These are phyloP conservation scores for Crypturellus undulatus DNA, from an alignment of 2,113 vertebrate genomes.

Conservation along the genomic window DNA sequence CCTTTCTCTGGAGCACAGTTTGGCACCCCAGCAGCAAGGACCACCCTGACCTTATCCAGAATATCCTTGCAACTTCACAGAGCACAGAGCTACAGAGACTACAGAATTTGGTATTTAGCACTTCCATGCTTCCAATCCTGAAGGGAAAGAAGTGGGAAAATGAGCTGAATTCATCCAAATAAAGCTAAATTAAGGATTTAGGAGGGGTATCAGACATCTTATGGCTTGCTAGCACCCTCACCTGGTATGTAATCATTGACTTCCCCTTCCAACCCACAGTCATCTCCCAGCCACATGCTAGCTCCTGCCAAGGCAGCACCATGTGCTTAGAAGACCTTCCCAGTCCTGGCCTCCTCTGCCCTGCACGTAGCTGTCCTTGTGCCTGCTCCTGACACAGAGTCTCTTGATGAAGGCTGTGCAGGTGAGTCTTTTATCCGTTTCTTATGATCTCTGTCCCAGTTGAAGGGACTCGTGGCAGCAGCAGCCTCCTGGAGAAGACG, in stretches of 20 bases:
- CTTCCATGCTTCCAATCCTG: background rate
- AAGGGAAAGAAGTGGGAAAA: background rate
- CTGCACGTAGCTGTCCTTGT: background rate
- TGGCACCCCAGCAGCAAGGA: background rate
- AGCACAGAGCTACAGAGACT: background rate
- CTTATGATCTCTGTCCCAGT: background rate
- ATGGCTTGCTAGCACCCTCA: background rate
- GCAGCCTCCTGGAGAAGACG: accelerated
- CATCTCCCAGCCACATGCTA: accelerated
- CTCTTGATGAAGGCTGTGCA: accelerated
- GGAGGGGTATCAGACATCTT: background rate
- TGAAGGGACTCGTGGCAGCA: background rate
- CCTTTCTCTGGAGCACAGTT: background rate
- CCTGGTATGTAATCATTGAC: background rate
- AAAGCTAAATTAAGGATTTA: background rate
- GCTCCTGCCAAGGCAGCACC: background rate
- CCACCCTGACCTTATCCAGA: background rate
- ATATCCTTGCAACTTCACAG: background rate
- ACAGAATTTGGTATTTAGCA: accelerated
- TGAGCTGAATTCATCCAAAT: background rate
- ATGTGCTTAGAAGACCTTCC: background rate
- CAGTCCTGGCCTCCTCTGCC: background rate
- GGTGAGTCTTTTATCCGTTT: background rate
- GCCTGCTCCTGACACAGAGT: background rate
- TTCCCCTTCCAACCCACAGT: background rate